These are phyloP conservation scores for Lordiphosa stackelbergi DNA, from an alignment of 1,140 invertebrate species.

Conservation along the genomic window DNA sequence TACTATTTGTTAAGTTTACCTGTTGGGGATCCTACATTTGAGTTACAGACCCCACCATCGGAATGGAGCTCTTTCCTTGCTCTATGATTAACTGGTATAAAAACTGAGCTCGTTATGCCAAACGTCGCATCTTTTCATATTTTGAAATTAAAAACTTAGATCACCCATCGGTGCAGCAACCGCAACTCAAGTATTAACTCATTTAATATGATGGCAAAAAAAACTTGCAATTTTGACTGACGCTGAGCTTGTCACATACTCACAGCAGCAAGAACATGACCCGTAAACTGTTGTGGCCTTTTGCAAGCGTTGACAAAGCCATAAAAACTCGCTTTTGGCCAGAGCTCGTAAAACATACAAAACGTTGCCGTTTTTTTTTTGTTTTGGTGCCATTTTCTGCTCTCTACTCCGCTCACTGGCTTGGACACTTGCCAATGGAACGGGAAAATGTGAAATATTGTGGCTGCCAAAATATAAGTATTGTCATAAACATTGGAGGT, in stretches of 20 bases:
- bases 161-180: too few species aligned
- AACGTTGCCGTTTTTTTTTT: constrained; percentile 7
- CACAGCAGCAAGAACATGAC: constrained; percentile 11
- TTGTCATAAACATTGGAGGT: constrained; percentile 56
- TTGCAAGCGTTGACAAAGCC: constrained; percentile 40
- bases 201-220: too few species aligned
- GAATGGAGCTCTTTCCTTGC: too few species aligned
- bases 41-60: too few species aligned
- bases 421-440: constrained; percentile 60
- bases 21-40: too few species aligned
- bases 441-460: constrained; percentile 46
- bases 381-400: not conserved
- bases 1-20: too few species aligned
- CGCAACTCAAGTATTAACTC: too few species aligned
- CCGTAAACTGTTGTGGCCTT: constrained; percentile 36
- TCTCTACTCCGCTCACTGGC: constrained; percentile 10
- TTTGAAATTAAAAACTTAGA: too few species aligned
- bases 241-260: constrained; percentile 25
- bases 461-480: constrained; percentile 51
- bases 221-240: not conserved
- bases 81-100: too few species aligned
- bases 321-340: constrained; percentile 41
- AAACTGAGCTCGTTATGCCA: too few species aligned
- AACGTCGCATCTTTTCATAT: too few species aligned
- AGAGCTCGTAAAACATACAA: constrained; percentile 43